Conservation (phyloP, 2,113 vertebrate genomes). For the Henicopernis longicauda region DNA sequence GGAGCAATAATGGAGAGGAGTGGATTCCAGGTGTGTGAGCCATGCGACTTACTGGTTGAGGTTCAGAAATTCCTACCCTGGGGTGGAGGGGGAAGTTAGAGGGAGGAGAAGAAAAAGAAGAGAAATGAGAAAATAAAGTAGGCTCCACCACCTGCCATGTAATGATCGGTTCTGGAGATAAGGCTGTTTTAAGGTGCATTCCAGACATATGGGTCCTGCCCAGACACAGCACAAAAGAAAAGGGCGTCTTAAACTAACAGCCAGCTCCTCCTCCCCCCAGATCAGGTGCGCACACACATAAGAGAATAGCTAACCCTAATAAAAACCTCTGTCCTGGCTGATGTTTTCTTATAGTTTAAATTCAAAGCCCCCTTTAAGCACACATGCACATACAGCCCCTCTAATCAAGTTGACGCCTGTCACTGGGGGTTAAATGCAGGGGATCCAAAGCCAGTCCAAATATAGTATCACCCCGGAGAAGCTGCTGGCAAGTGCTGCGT, state of each 20-base stretch:
- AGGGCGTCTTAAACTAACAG: conserved; percentile 46
- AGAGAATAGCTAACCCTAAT: not conserved
- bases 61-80: conserved; percentile 72
- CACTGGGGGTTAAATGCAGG: not conserved
- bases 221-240: conserved; percentile 51
- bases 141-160: conserved; percentile 72
- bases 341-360: not conserved
- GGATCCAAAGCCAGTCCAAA: not conserved
- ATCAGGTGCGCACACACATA: conserved; percentile 14
- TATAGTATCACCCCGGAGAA: not conserved
- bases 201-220: conserved; percentile 70
- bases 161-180: conserved; percentile 74
- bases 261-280: conserved; percentile 3
- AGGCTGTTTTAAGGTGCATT: conserved; percentile 70
- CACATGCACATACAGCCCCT: not conserved
- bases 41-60: conserved; percentile 48
- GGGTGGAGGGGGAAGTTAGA: conserved; percentile 52
- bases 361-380: not conserved
- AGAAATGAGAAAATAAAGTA: conserved; percentile 53
- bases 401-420: not conserved
- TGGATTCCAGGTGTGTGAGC: conserved; percentile 62
- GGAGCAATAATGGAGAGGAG: not conserved
- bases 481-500: not conserved
- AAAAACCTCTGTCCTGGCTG: not conserved
- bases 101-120: conserved; percentile 60